Evolutionary conservation across 1,140 invertebrate species (phyloP), one percentile per base, ranked within the genome.

Genomic region (Brachionus asplanchnoidis): DNA sequence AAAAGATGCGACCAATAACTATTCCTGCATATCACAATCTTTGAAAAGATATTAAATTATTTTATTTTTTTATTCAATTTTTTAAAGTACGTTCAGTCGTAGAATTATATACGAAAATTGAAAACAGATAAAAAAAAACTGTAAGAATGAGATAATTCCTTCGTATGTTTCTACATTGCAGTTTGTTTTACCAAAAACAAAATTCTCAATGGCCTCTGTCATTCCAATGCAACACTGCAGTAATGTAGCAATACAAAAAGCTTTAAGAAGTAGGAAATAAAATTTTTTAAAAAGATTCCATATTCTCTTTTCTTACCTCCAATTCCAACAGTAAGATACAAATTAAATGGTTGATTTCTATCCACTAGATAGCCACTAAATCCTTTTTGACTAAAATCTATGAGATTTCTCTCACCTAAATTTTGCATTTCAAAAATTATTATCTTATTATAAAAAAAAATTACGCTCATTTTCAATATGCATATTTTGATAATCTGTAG

Each of bases 31-130:
- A 65, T 60, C 1, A 82, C 65, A 20, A 65, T 82, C 79, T 82
- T 42, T 42, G 14, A 28, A 50, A 79, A 79, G 32, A 6, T 7
- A 65, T 23, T 17, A 36, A 56, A 56, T 65, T 26, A 17, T 14
- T 42, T 60, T 17, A 65, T 12, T 53, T 50, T n/a, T 32, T 65
- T 36, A 12, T 3, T 17, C 0, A 23, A 40, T 46, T 36, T 44
- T 36, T 36, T 36, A 6, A 65, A 26, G 4, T 65, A 82, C 79
- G 36, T 82, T 82, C 9, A 53, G 26, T 14, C 79, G 20, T 0
- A 60, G 36, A 26, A 82, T 65, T n/a, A 82, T 82, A 11, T 44
- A 82, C 12, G 60, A 65, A 65, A 82, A 82, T 68, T 82, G 79
- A 40, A 82, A 36, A 68, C 79, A 65, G 8, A 20, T 65, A 68